phyloP scores from a whole-genome alignment of 1,140 invertebrate genomes.

The Drosophila sucinea region DNA sequence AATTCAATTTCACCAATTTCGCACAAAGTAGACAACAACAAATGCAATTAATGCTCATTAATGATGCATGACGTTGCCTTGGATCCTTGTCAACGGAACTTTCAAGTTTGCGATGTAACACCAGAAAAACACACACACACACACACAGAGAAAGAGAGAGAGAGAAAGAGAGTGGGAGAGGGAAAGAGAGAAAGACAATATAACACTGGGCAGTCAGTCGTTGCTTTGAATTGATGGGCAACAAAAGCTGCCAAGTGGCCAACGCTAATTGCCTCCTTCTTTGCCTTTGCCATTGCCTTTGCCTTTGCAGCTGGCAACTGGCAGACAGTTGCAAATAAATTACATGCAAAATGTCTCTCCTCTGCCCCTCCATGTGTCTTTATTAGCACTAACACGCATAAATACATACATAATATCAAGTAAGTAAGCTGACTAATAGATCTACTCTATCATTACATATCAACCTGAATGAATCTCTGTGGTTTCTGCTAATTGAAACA shows the following conservation, averaged over 20 bases:
- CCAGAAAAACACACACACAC: background rate
- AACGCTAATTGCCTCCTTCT: background rate
- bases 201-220: background rate
- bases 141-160: background rate
- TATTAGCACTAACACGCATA: background rate
- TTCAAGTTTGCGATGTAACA: constrained; percentile 5
- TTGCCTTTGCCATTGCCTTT: background rate
- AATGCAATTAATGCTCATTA: constrained; percentile 58
- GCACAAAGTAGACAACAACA: constrained; percentile 7
- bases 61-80: constrained; percentile 7
- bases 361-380: background rate
- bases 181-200: background rate
- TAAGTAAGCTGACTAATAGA: background rate
- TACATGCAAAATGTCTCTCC: constrained; percentile 30
- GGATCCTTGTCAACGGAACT: constrained; percentile 7
- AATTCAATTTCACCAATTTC: constrained; percentile 26
- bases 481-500: background rate
- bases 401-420: background rate
- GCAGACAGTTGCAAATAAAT: constrained; percentile 46
- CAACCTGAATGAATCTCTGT: background rate
- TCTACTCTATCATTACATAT: background rate
- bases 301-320: constrained; percentile 1
- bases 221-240: constrained; percentile 50
- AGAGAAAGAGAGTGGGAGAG: background rate
- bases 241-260: constrained; percentile 23